A percentile compares a stretch with the other conserved stretches of the same genome.
These are phyloP conservation scores for Procambarus clarkii DNA, from an alignment of 1,140 invertebrate species.

Conservation along the genomic window DNA sequence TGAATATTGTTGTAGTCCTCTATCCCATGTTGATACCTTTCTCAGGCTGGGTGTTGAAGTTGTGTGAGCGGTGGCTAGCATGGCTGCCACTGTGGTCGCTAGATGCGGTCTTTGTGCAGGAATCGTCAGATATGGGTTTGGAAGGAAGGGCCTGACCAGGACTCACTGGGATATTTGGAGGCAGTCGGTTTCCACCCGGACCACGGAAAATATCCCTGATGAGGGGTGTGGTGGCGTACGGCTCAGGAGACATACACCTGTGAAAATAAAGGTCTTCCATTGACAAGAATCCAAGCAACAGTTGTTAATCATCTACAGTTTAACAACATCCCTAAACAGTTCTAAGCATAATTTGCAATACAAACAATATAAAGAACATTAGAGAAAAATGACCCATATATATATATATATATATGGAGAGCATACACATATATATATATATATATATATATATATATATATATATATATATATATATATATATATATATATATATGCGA, in stretches of 20 bases:
- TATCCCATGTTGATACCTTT: conserved; percentile 59
- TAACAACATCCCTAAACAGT: neutral
- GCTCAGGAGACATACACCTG: conserved; percentile 73
- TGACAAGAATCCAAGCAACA: neutral
- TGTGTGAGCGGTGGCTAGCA: conserved; percentile 59
- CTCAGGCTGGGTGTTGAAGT: conserved; percentile 67
- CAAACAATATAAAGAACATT: neutral
- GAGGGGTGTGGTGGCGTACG: conserved; percentile 74
- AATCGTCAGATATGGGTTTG: conserved; percentile 53
- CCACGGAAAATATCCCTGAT: conserved; percentile 72
- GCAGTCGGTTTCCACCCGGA: conserved; percentile 53
- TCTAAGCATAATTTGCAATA: neutral
- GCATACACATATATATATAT: too few relatives aligned
- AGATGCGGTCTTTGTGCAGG: conserved; percentile 29
- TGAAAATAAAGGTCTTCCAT: neutral
- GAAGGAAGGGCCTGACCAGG: conserved; percentile 36
- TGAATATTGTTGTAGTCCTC: neutral
- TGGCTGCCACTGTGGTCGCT: conserved; percentile 53
- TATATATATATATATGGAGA: too few relatives aligned
- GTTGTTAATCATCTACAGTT: neutral
- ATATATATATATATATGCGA: too few relatives aligned
- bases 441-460: too few relatives aligned
- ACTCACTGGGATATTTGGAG: conserved; percentile 69
- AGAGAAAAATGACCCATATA: too few relatives aligned
- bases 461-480: too few relatives aligned